Conservation (phyloP, 1,140 invertebrate genomes). For the Macrobrachium nipponense region DNA sequence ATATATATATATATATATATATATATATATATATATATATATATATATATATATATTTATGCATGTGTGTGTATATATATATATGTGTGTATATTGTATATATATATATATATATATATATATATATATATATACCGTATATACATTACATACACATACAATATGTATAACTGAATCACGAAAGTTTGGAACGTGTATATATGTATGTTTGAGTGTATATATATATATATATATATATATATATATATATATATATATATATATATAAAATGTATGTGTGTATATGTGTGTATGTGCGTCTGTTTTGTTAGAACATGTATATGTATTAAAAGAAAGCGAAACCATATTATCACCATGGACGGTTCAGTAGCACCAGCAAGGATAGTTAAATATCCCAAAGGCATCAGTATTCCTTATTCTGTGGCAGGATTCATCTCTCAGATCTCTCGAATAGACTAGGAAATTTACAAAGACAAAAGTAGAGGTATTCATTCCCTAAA, state of each 20-base stretch:
- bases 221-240: conserved; percentile 5
- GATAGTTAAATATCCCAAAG: neutral
- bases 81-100: neutral
- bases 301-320: neutral
- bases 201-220: neutral
- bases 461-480: too few species aligned
- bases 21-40: neutral
- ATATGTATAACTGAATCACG: too few species aligned
- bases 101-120: neutral
- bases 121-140: neutral
- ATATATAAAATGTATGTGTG: neutral
- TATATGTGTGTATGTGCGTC: neutral
- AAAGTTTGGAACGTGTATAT: too few species aligned
- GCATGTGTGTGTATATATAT: neutral
- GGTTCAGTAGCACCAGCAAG: neutral
- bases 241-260: neutral
- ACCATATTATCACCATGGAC: neutral
- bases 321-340: neutral
- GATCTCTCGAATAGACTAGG: too few species aligned
- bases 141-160: neutral
- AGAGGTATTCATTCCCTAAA: too few species aligned
- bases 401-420: too few species aligned
- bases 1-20: neutral
- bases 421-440: too few species aligned
- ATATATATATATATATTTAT: neutral